A percentile compares a stretch with the other conserved stretches of the same genome.
Conservation (phyloP, 2,797 vertebrate species). For the Sebastes diaconus region DNA sequence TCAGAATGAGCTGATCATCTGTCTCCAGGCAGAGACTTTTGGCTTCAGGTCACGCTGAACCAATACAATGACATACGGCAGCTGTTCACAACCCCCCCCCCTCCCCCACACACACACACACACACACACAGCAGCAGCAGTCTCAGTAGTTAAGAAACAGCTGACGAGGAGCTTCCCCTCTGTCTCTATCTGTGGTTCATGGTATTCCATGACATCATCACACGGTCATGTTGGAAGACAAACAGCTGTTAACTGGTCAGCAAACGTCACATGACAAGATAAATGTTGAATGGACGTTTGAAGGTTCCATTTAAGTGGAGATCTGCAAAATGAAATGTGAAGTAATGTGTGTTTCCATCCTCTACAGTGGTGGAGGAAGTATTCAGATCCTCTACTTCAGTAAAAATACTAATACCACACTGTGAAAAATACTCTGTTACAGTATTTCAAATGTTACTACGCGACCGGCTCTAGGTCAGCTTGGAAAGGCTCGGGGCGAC, state of each 20-base stretch:
- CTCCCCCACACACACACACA: background rate
- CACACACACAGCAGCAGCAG: conserved; percentile 8
- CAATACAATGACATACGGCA: conserved; percentile 4
- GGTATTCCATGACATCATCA: background rate
- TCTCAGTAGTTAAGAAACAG: conserved; percentile 25
- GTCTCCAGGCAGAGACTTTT: background rate
- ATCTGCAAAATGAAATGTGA: background rate
- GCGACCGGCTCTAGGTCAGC: no score
- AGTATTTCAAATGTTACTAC: no score
- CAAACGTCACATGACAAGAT: background rate
- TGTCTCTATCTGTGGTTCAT: background rate
- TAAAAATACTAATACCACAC: no score
- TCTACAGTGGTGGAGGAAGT: background rate
- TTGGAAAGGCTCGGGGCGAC: no score
- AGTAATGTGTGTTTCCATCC: background rate
- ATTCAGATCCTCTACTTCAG: background rate
- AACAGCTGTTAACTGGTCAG: background rate
- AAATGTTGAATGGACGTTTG: background rate
- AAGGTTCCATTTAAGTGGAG: no score
- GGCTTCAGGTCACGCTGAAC: background rate
- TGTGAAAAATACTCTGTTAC: no score
- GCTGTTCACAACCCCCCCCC: conserved; percentile 7
- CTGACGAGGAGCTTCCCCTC: conserved; percentile 20
- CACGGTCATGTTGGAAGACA: background rate
- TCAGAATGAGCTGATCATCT: background rate